Base-by-base conservation (phyloP, 2,113 vertebrate species). In the Zosterops japonicus region DNA sequence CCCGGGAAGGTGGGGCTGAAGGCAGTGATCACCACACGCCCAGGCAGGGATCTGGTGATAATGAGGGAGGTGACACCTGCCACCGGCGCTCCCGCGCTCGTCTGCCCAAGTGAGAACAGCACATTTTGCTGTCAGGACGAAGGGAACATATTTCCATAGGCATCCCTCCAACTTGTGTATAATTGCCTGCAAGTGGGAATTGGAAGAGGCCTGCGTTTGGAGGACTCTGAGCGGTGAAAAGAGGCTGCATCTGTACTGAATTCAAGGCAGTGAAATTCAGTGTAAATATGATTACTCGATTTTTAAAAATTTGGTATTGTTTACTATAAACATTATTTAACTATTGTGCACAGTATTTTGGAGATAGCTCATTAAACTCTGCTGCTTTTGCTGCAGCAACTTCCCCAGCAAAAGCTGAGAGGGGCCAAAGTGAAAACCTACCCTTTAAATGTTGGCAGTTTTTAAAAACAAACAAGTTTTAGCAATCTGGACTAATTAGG, bases 141-240 rank as follows among this genome's bases (percentile, higher is more conserved):
- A 86, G 93, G 90, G 95, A 96, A 96, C 76, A 67, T 93, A 87
- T 97, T 97, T 97, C 95, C 92, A 75, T 86, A 97, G 96, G 96
- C 96, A 96, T 46, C 63, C 85, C 95, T 97, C 96, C 96, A 96
- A 93, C 93, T 95, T n/a, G 75, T 55, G 85, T 42, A 71, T 97
- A 93, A 96, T 94, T 95, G 93, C 95, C 91, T 83, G 33, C 76
- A 92, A 96, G 94, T 95, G 94, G 94, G 94, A 96, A 96, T 33
- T 92, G 93, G 92, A 95, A 95, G 88, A 68, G 57, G 93, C 35
- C 84, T 74, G 87, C 14, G 8, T 86, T 90, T 89, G 79, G 85
- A 95, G 91, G 69, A 94, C 78, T 84, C 83, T 4, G 89, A 81
- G 92, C 28, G 12, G 50, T 53, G 82, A 79, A 80, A 93, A 95